Evolutionary conservation across 2,797 vertebrate genomes (phyloP).

Genomic region (Macropus fuliginosus): DNA sequence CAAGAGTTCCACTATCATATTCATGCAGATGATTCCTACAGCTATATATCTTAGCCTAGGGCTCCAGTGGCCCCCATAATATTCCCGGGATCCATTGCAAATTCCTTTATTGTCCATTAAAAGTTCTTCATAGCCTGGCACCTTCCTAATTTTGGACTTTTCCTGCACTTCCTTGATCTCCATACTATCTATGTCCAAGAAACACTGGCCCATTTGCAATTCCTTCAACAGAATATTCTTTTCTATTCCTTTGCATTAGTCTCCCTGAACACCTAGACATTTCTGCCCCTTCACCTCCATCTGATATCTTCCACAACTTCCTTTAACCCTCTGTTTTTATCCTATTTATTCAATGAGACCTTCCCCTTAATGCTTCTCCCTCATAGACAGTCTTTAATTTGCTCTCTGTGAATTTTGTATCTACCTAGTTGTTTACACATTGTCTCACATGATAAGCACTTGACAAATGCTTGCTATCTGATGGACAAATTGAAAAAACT

Average conservation of each 20-base stretch:
- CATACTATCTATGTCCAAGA: no score
- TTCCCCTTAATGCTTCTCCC: background rate
- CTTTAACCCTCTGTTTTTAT: background rate
- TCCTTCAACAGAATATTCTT: background rate
- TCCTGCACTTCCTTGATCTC: background rate
- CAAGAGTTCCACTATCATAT: no score
- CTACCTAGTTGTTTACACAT: background rate
- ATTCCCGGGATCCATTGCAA: background rate
- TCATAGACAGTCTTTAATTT: background rate
- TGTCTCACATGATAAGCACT: background rate
- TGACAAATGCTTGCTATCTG: background rate
- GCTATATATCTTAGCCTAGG: background rate
- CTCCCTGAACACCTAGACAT: background rate
- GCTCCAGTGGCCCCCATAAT: background rate
- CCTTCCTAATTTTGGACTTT: background rate
- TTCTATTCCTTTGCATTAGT: no score
- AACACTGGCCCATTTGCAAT: background rate
- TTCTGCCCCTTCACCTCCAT: no score
- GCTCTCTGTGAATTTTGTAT: background rate
- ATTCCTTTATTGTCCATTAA: background rate
- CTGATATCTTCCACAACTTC: background rate
- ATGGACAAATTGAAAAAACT: background rate
- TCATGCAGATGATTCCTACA: no score
- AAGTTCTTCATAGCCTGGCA: background rate
- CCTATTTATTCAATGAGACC: background rate